Conservation (phyloP, 2,113 vertebrate species). For the Aspiorhynchus laticeps region DNA sequence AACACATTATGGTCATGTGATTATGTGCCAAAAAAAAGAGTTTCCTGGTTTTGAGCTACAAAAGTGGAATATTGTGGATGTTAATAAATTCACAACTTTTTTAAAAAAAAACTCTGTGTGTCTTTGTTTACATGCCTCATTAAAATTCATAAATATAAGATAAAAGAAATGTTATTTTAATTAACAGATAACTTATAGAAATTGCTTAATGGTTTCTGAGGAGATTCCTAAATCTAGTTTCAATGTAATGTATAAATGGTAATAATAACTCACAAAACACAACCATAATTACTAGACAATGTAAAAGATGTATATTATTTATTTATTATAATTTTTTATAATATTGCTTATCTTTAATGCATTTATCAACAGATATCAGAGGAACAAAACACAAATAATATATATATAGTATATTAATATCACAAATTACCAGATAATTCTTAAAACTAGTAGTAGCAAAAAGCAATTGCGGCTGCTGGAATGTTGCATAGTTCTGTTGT, state of each 20-base stretch:
- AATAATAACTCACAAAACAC: neutral
- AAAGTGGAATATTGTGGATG: constrained; percentile 55
- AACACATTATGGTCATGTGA: constrained; percentile 50
- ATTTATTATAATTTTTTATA: too few species aligned
- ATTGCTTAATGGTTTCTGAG: neutral
- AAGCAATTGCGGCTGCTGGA: neutral
- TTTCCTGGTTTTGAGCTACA: constrained; percentile 52
- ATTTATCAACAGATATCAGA: neutral
- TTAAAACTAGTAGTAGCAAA: neutral
- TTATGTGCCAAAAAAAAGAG: constrained; percentile 58
- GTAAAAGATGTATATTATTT: neutral
- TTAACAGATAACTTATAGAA: neutral
- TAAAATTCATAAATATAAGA: neutral
- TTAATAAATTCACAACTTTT: constrained; percentile 64
- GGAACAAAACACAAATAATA: neutral
- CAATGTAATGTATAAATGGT: neutral
- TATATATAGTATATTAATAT: too few species aligned
- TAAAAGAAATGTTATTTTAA: neutral
- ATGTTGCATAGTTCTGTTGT: neutral
- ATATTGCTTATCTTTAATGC: constrained; percentile 2
- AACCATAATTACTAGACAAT: neutral
- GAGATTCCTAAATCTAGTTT: neutral
- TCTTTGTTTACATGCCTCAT: neutral
- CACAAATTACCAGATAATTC: neutral
- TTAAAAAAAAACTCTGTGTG: constrained; percentile 19